A percentile compares a stretch with the other conserved stretches of the same genome.
Evolutionary conservation across 2,113 vertebrate genomes (phyloP).

Genomic region (Seriola dumerili): DNA sequence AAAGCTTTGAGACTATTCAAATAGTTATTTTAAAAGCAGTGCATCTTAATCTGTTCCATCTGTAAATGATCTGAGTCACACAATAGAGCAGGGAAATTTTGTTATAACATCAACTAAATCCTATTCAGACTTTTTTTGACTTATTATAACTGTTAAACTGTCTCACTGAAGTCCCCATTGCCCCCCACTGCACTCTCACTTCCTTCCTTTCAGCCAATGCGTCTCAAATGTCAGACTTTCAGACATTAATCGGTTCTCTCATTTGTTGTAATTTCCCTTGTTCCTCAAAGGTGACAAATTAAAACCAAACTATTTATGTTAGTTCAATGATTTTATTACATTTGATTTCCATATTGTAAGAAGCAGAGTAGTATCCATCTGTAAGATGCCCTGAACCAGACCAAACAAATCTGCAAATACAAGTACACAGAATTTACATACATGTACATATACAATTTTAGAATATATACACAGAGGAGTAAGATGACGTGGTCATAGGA

Average conservation of each 20-base stretch:
- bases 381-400: neutral
- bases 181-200: conserved; percentile 4
- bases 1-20: too few species aligned
- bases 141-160: neutral
- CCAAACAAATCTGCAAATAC: neutral
- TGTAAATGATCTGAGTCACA: neutral
- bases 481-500: too few species aligned
- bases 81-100: neutral
- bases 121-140: neutral
- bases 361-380: neutral
- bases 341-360: neutral
- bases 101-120: neutral
- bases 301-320: neutral
- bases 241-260: neutral
- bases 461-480: neutral
- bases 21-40: too few species aligned
- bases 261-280: neutral
- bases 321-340: neutral
- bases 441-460: neutral
- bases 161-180: neutral
- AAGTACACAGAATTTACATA: neutral
- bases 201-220: neutral
- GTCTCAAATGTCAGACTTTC: neutral
- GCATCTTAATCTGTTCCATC: neutral
- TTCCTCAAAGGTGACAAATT: neutral